These are phyloP conservation scores for Allacma fusca DNA, from an alignment of 2,888 invertebrate genomes.

Conservation along the genomic window DNA sequence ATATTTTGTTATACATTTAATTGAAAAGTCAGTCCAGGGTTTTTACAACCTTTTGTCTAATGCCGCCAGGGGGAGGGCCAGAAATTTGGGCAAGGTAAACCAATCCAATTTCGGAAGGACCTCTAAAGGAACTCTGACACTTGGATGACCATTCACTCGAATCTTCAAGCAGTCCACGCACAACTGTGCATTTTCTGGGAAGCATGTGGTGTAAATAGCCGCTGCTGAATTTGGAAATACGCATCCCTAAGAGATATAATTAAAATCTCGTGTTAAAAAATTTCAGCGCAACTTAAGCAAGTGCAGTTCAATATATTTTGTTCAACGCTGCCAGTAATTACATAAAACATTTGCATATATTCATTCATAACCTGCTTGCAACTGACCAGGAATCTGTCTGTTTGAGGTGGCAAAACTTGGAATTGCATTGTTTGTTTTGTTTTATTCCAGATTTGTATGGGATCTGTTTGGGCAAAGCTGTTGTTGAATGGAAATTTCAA, in stretches of 20 bases:
- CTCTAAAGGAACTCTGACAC: slow-evolving; percentile 25
- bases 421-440: slow-evolving; percentile 23
- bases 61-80: slow-evolving; percentile 12
- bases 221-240: slow-evolving; percentile 2
- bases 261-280: not conserved
- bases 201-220: slow-evolving; percentile 23
- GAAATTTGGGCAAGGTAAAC: slow-evolving; percentile 31
- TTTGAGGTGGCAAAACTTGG: slow-evolving; percentile 16
- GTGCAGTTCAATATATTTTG: no score
- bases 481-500: slow-evolving; percentile 32
- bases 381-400: slow-evolving; percentile 20
- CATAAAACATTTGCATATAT: not conserved
- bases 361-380: not conserved
- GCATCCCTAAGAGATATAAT: not conserved
- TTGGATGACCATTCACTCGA: not conserved
- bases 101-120: slow-evolving; percentile 21
- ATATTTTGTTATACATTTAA: no score
- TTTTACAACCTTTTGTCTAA: slow-evolving; percentile 19
- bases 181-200: not conserved
- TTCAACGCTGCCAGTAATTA: no score
- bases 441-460: slow-evolving; percentile 29
- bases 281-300: no score
- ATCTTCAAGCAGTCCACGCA: slow-evolving; percentile 27
- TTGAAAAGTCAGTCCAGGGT: no score
- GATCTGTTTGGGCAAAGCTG: not conserved